phyloP scores from a whole-genome alignment of 2,113 vertebrate genomes.

The Myotis yumanensis region DNA sequence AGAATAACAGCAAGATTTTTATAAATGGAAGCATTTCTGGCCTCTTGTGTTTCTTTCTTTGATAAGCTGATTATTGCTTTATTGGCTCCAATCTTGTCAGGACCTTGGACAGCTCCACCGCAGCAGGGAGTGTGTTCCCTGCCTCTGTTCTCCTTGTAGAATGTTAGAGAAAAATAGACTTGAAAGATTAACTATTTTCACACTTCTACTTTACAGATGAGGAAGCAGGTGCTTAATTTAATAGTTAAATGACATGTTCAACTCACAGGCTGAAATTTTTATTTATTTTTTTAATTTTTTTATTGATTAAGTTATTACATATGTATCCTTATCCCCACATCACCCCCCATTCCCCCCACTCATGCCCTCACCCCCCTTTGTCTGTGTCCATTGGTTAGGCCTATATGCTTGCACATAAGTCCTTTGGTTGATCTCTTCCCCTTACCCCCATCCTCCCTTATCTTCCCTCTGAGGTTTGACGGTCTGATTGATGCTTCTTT shows the following conservation, averaged over 20 bases:
- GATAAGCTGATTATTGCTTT: slow-evolving; percentile 64
- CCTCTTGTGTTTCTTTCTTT: slow-evolving; percentile 48
- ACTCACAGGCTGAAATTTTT: not conserved
- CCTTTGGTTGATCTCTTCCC: too few species aligned
- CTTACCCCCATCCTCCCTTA: too few species aligned
- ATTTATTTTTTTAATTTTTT: too few species aligned
- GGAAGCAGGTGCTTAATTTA: not conserved
- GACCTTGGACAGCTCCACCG: slow-evolving; percentile 76
- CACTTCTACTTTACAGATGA: not conserved
- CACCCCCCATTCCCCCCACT: too few species aligned
- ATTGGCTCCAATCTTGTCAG: slow-evolving; percentile 61
- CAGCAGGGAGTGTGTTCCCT: not conserved
- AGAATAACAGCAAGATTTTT: slow-evolving; percentile 59
- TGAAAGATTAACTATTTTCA: slow-evolving; percentile 45
- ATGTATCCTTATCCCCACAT: too few species aligned
- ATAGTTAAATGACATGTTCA: not conserved
- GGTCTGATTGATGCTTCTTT: too few species aligned
- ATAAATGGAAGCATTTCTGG: slow-evolving; percentile 43
- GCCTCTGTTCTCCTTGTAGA: not conserved
- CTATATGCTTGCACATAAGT: too few species aligned
- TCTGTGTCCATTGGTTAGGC: too few species aligned
- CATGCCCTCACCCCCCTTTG: too few species aligned
- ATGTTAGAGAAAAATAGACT: slow-evolving; percentile 8
- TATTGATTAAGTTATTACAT: too few species aligned
- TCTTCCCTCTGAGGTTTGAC: too few species aligned